A percentile compares a stretch with the other conserved stretches of the same genome.
phyloP scores from a whole-genome alignment of 2,113 vertebrate species.

The Scartelaos histophorus region DNA sequence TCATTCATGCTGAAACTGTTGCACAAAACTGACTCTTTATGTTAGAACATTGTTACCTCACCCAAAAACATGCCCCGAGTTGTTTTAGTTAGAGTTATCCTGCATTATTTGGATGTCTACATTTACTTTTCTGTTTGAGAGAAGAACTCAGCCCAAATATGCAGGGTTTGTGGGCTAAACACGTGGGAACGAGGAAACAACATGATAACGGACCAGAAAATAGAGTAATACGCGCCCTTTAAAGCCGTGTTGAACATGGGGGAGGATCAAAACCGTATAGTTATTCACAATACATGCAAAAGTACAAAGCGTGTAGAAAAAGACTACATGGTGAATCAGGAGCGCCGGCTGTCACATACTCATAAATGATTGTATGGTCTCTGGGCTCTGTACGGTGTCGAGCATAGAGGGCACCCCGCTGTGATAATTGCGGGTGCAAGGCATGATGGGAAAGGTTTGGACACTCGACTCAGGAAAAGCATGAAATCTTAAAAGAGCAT shows the following conservation, averaged over 20 bases:
- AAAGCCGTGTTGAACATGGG: not conserved
- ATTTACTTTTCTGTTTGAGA: too few species aligned
- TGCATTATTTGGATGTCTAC: too few species aligned
- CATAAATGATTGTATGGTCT: not conserved
- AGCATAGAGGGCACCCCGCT: not conserved
- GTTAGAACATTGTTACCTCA: too few species aligned
- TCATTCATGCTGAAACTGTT: too few species aligned
- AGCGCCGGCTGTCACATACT: not conserved
- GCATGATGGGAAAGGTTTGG: constrained; percentile 9
- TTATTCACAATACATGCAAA: not conserved
- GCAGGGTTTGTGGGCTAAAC: too few species aligned
- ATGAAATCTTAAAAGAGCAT: not conserved
- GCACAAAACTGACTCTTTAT: too few species aligned
- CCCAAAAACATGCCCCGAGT: too few species aligned
- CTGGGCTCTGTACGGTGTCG: not conserved
- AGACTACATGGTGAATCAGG: not conserved
- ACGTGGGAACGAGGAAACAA: too few species aligned
- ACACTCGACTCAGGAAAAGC: not conserved
- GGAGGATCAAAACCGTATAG: not conserved
- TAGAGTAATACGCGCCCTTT: too few species aligned
- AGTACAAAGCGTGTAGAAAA: not conserved
- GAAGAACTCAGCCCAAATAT: too few species aligned
- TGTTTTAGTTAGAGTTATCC: too few species aligned
- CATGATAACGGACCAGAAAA: too few species aligned
- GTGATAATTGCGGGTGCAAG: constrained; percentile 10